phyloP scores from a whole-genome alignment of 2,888 invertebrate species.

The Apamea anceps region DNA sequence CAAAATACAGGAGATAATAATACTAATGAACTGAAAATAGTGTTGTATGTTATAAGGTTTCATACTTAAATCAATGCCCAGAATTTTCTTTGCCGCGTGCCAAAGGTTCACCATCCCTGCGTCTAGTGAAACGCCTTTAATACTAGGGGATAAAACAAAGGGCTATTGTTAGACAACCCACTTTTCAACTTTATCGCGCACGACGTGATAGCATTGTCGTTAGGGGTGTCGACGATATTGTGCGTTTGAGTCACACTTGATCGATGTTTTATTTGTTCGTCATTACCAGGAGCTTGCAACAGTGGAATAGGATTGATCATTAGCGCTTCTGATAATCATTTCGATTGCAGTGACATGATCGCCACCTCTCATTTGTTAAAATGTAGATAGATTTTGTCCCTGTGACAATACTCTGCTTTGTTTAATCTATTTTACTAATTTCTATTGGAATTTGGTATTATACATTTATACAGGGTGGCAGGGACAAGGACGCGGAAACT shows the following conservation, averaged over 20 bases:
- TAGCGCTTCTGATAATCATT: conserved; percentile 14
- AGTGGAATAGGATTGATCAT: conserved; percentile 11
- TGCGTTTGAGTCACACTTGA: conserved; percentile 25
- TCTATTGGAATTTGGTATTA: background rate
- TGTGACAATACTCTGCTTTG: background rate
- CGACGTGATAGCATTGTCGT: conserved; percentile 42
- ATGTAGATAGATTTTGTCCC: background rate
- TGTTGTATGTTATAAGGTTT: background rate
- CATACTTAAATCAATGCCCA: background rate
- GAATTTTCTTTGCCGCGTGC: background rate
- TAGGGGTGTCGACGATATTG: conserved; percentile 32
- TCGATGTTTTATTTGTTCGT: conserved; percentile 30
- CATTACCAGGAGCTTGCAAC: background rate
- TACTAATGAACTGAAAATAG: background rate
- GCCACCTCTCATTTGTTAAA: background rate
- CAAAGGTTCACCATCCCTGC: conserved; percentile 19
- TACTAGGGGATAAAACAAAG: conserved; percentile 53
- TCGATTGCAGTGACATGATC: background rate
- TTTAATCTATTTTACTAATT: background rate
- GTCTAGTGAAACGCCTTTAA: conserved; percentile 39
- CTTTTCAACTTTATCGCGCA: conserved; percentile 58
- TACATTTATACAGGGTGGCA: background rate
- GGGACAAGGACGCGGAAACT: background rate
- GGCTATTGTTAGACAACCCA: conserved; percentile 58
- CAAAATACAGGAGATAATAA: background rate